These are phyloP conservation scores for Centroberyx gerrardi DNA, from an alignment of 2,797 vertebrate species.

Conservation along the genomic window DNA sequence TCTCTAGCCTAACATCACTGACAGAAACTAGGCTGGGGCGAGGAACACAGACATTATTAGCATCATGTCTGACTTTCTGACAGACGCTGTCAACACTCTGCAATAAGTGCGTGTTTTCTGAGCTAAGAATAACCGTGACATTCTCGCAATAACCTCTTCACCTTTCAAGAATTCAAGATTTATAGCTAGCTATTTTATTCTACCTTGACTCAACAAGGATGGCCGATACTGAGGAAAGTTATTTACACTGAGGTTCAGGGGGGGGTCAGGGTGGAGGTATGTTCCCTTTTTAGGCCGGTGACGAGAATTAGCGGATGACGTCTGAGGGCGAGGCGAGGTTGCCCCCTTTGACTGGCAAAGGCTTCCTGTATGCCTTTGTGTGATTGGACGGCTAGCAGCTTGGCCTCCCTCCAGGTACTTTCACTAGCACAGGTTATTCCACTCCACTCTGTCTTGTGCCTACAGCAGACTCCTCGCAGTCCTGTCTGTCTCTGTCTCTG, in stretches of 20 bases:
- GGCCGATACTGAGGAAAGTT: background rate
- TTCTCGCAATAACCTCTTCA: conserved; percentile 1
- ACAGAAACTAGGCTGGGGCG: conserved; percentile 13
- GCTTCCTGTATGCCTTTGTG: conserved; percentile 35
- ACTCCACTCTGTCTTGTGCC: conserved; percentile 36
- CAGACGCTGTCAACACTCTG: conserved; percentile 57
- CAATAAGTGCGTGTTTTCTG: conserved; percentile 35
- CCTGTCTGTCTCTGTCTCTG: conserved; percentile 53
- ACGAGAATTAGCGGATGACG: conserved; percentile 1
- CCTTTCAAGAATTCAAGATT: background rate
- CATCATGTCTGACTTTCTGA: conserved; percentile 18
- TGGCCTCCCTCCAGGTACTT: conserved; percentile 81
- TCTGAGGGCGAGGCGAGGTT: conserved; percentile 4
- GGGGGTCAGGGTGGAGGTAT: conserved; percentile 2
- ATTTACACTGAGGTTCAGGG: background rate
- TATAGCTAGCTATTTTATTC: background rate
- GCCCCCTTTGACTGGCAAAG: conserved; percentile 37
- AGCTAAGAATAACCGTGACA: conserved; percentile 36
- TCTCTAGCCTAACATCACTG: conserved; percentile 54
- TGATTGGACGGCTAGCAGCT: conserved; percentile 24
- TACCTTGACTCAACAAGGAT: background rate
- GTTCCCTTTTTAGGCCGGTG: background rate
- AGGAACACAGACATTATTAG: conserved; percentile 26
- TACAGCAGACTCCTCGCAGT: conserved; percentile 33
- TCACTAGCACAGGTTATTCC: conserved; percentile 71